Base-by-base conservation (phyloP, 2,888 invertebrate genomes). In the Odontocolon sp. region DNA sequence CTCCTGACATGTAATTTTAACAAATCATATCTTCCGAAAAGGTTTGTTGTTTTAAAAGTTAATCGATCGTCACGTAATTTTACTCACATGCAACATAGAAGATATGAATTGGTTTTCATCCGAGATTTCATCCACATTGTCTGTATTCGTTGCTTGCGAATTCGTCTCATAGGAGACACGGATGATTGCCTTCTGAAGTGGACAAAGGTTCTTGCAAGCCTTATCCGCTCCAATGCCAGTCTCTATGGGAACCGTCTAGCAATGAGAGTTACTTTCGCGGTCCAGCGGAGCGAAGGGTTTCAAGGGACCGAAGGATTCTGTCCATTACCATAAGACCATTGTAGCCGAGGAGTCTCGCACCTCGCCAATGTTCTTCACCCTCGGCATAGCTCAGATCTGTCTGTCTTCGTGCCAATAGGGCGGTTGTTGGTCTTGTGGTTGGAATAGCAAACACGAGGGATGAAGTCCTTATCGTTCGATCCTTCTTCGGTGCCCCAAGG, bases 371-470 rank as follows among this genome's bases (percentile, higher is more conserved):
- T 57, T 59, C 9, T 9, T 40, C 0, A 26, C 14, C 40, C 16
- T 6, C 9, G 50, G 36, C 40, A 6, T 23, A 50, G 50, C 14
- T n/a, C 23, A 33, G 9, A 31, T 18, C 16, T 11, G 31, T 23
- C 8, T 14, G 31, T 57, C 14, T 28, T 14, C 21, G 33, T 18
- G 42, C 21, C 40, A 33, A 63, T 57, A 26, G 50, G 28, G 40
- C 3, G n/a, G 56, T 18, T 14, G 33, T 47, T 18, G 42, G 23
- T 47, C 50, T 54, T 52, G 70, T n/a, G 70, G 50, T 66, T 45
- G 66, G 64, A 70, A 70, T 76, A 70, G 66, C 64, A 76, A 70
- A 59, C 6, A 36, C 59, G 4, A 33, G 26, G 59, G 36, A 57
- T 63, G 26, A 54, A 59, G 52, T 70, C 52, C 45, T 70, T 66